These are phyloP conservation scores for Phyllotreta cruciferae DNA, from an alignment of 2,888 invertebrate species.

Conservation along the genomic window DNA sequence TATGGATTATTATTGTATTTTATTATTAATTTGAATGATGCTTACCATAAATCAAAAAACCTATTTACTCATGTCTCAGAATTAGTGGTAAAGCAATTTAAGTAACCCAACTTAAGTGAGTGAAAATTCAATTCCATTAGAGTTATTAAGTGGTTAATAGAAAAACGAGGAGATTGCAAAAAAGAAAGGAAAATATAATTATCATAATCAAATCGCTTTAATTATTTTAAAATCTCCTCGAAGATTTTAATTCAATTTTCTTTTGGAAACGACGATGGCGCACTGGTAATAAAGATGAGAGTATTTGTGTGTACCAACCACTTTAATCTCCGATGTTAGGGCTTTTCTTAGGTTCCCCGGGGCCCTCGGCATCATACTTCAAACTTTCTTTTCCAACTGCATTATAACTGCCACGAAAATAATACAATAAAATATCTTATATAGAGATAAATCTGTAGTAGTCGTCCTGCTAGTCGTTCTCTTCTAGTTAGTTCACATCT, in stretches of 20 bases:
- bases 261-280: conserved; percentile 4
- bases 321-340: conserved; percentile 40
- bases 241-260: conserved; percentile 32
- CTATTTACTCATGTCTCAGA: too few species aligned
- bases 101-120: too few species aligned
- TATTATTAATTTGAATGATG: too few species aligned
- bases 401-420: conserved; percentile 35
- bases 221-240: conserved; percentile 36
- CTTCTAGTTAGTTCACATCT: conserved; percentile 15
- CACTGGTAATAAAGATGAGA: conserved; percentile 38
- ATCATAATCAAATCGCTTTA: conserved; percentile 38
- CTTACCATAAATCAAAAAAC: too few species aligned
- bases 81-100: too few species aligned
- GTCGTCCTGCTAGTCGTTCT: conserved; percentile 3
- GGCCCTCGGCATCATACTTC: conserved; percentile 37
- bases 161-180: conserved; percentile 8
- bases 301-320: conserved; percentile 42
- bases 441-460: conserved; percentile 24
- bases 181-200: conserved; percentile 38
- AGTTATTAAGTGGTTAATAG: conserved; percentile 14
- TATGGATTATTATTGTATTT: too few species aligned
- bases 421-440: conserved; percentile 35
- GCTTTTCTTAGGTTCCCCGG: conserved; percentile 34
- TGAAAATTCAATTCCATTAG: neutral
- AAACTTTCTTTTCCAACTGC: conserved; percentile 41